Conservation (phyloP, 1,140 invertebrate species). For the Caenorhabditis elegans region WBcel235 BX284606.5:2397001-2397500, state of each 20-base stretch:
- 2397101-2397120: neutral
- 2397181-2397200: neutral
- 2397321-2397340: neutral
- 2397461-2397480: neutral
- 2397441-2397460: neutral
- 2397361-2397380: constrained; percentile 2
- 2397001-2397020: neutral
- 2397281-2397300: neutral
- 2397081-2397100: neutral
- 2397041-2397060: neutral
- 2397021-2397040: neutral
- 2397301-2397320: neutral
- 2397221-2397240: neutral
- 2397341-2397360: neutral
- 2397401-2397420: neutral
- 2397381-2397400: neutral
- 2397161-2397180: neutral
- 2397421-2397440: neutral
- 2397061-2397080: neutral
- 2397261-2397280: constrained; percentile 27
- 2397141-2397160: neutral
- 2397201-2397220: neutral
- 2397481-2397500: neutral
- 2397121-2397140: constrained; percentile 22
- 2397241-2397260: neutral